Evolutionary conservation across 2,888 invertebrate species (phyloP).

Genomic region (Eupelmus urozonus): DNA sequence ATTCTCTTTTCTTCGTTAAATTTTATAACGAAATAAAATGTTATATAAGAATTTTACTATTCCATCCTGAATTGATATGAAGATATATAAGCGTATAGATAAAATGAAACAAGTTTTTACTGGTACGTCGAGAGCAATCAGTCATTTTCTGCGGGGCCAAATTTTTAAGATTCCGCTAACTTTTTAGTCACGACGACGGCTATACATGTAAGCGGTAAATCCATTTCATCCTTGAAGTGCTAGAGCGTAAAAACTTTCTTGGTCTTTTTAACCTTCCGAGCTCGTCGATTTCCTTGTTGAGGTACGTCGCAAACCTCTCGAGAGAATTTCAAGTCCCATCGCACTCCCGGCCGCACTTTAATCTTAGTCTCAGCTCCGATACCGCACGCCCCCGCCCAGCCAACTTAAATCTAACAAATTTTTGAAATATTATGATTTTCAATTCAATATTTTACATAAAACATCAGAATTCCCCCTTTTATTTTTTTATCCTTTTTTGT

Average conservation of each 20-base stretch:
- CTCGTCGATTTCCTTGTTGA: constrained; percentile 53
- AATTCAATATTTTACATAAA: constrained; percentile 24
- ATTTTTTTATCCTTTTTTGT: neutral
- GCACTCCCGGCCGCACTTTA: constrained; percentile 53
- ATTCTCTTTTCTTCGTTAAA: too few species aligned
- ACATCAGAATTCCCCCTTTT: neutral
- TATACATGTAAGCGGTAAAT: constrained; percentile 49
- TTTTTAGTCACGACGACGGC: constrained; percentile 31
- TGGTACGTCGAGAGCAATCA: neutral
- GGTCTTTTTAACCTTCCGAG: constrained; percentile 36
- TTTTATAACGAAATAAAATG: too few species aligned
- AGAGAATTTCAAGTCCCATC: constrained; percentile 55
- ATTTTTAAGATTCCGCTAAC: constrained; percentile 42
- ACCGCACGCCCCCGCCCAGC: too few species aligned
- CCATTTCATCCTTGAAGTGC: constrained; percentile 53
- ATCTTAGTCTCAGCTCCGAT: constrained; percentile 37
- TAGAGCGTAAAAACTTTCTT: constrained; percentile 51
- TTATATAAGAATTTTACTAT: too few species aligned
- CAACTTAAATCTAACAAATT: constrained; percentile 19
- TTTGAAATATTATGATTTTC: constrained; percentile 40
- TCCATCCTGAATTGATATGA: too few species aligned
- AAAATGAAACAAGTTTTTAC: constrained; percentile 33
- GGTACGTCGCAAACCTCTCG: constrained; percentile 47
- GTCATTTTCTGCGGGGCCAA: constrained; percentile 35
- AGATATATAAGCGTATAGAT: neutral